Evolutionary conservation across 92 coral and sea anemone genomes (phyloP), one percentile per base, ranked within the genome.

Genomic region (Plumapathes pennacea): DNA sequence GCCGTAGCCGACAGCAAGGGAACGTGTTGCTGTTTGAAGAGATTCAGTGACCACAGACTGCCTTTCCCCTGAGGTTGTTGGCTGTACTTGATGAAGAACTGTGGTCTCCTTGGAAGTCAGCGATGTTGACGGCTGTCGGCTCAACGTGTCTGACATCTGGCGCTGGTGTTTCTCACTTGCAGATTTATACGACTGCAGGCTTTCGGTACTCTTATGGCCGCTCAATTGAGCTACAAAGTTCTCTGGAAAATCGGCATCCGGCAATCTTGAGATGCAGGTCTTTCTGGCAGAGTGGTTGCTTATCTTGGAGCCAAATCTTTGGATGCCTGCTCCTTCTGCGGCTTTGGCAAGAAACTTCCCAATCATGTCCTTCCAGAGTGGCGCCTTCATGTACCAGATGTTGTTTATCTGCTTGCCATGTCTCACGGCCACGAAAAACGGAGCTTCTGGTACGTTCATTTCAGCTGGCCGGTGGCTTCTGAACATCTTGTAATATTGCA

Each of bases 391-490:
- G 21, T 44, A 58, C 77, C 68, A 70, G 38, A 70, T 45, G 12
- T 17, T 55, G 60, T 56, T 25, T 33, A 56, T 22, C 1, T 13
- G 10, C 2, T 4, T 8, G 4, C 18, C 36, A 39, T 70, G 59
- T 12, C 30, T 56, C 18, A 70, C 28, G 48, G 77, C 77, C 13
- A 70, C 57, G 25, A 57, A 70, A 58, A 70, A 70, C 23, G 77
- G 77, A 7, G 77, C 54, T 13, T 57, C 64, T 7, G 77, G 53
- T 5, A 2, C 4, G 20, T 81, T 81, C 70, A 75, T 75, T 38
- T 72, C 50, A 3, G 5, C 69, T 10, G 75, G 83, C 21, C 78
- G 38, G 52, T 76, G 89, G 34, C 65, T 68, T 15, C 19, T 33
- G 28, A 67, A 74, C 0, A 48, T 18, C 63, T 74, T 83, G 62